Evolutionary conservation across 2,113 vertebrate species (phyloP), one percentile per base, ranked within the genome.

Genomic region (Gymnocephalus cernua): DNA sequence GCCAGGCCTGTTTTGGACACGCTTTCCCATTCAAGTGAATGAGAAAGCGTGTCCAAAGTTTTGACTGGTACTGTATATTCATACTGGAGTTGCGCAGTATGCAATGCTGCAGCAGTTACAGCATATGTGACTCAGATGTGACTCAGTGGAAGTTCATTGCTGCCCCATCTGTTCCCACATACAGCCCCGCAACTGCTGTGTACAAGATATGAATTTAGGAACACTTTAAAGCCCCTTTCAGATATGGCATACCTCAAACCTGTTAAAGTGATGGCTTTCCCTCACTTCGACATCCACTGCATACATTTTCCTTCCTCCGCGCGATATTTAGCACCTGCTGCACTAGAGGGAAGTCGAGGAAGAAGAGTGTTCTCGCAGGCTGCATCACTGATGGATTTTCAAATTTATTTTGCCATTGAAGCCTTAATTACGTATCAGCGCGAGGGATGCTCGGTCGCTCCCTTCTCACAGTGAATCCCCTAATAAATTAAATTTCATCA

Each of bases 81-180:
- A 75, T 53, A 16, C 65, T 5, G 45, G 19, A 65, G 64, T 19
- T 38, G 71, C 10, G 23, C 64, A 23, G 61, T 45, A 41, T 19
- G 18, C 25, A 2, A 38, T 4, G 44, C 53, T 10, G 64, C 64
- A 77, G 75, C 53, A 14, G 25, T 50, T 65, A 38, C 10, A 41
- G 38, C 9, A 3, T 45, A 16, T 76, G 44, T 77, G 41, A 56
- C 57, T 21, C 38, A 19, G 56, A 16, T 76, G 44, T 77, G 41
- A 56, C 57, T 21, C 38, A 19, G 56, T 62, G 50, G 35, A 54
- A 70, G 53, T n/a, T 65, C 29, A 41, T 45, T 14, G 38, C 50
- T 12, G 21, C 16, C 32, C 32, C 8, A 14, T 71, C 14, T 45
- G 35, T 18, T 45, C 48, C 32, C 25, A 21, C 47, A 61, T 19